Evolutionary conservation across 1,140 invertebrate genomes (phyloP), one percentile per base, ranked within the genome.

Genomic region (Saccostrea echinata): DNA sequence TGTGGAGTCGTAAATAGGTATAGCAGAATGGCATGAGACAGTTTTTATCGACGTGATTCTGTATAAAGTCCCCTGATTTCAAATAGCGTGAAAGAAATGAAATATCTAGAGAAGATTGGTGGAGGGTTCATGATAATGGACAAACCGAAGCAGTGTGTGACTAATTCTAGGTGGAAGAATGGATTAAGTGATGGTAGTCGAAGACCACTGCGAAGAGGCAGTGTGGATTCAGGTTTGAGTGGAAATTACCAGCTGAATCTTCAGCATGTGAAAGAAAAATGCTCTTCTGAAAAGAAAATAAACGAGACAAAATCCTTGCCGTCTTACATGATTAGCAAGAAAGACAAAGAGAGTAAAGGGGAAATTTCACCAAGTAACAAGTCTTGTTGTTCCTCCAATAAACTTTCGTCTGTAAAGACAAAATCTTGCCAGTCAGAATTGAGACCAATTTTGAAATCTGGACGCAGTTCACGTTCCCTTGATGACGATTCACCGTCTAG

Each of bases 101-200:
- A 76, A 76, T 76, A 76, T 76, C 68, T 76, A 16, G 68, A 76
- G 27, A 76, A 76, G 27, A 76, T 76, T 76, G 11, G 68, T 16
- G 68, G 68, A 76, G 68, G 68, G 68, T 30, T 76, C 30, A 76
- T 76, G 68, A 76, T 76, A 76, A 76, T 76, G 68, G 68, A 76
- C 68, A 76, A 76, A 76, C 68, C 68, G 27, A 76, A 27, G 16
- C 68, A 76, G 24, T 76, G 68, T 76, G 68, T 76, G 24, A 76
- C 68, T 27, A 76, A 76, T 76, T 76, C 68, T 33, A 76, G 27
- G 27, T 76, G 68, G 68, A 76, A 33, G 68, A 76, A 76, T 33
- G 68, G 68, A 33, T 30, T 76, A 33, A 33, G 27, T 30, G 68
- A 76, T 30, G 24, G 68, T 30, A 27, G 68, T 30, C 24, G 68